Evolutionary conservation across 2,888 invertebrate species (phyloP), one percentile per base, ranked within the genome.

Genomic region (Autographa gamma): DNA sequence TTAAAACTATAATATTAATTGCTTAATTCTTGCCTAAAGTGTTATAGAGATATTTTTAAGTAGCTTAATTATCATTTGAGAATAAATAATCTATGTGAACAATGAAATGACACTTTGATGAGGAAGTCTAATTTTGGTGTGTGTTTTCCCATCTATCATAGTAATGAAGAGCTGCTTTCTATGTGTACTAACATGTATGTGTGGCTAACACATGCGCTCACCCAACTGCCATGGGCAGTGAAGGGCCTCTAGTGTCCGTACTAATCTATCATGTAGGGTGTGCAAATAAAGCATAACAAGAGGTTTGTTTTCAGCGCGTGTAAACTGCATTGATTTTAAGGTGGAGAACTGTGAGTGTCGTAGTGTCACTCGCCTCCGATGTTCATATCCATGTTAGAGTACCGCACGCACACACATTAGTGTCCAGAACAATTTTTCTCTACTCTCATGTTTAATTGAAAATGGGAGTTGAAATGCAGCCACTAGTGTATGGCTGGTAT

Each of bases 241-340:
- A 25, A 56, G 66, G 65, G 69, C 63, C 79, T 66, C 60, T 34
- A 60, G 66, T 56, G 71, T 73, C 65, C 63, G 0, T 43, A 74
- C 72, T 64, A 70, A 70, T 74, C 52, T 83, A 80, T 65, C 66
- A 71, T 74, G 66, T 90, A 91, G 89, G 90, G 89, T 92, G 91
- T 93, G 90, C 89, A 87, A 88, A 91, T 89, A 87, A 91, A 91
- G 90, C 90, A 89, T 95, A 95, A 95, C 92, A 84, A 88, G 89
- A 92, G 93, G 91, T 95, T 95, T 96, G 94, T 95, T 96, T 94
- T 96, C 96, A 96, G 96, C 96, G 91, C 96, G 96, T 94, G 95
- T 96, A 93, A 96, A 96, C 96, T 95, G 95, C 96, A 95, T 96
- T 96, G 96, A 96, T 96, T 96, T 96, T 95, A 96, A 96, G 94